Evolutionary conservation across 1,140 invertebrate species (phyloP).

Genomic region (Hylaeus anthracinus): DNA sequence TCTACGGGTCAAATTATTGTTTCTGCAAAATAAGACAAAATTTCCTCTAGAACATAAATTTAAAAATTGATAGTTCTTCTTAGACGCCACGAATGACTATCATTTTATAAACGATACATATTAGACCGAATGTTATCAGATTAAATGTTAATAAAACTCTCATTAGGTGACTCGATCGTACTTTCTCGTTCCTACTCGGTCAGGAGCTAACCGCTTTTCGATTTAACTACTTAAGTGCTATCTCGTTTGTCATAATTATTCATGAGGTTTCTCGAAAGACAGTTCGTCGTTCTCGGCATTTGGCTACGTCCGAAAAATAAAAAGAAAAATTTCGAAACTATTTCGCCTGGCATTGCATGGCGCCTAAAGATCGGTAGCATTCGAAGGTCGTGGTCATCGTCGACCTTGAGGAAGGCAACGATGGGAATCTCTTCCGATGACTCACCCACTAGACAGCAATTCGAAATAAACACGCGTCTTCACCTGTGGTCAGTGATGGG

Average conservation of each 20-base stretch:
- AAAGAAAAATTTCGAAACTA: not conserved
- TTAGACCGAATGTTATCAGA: too few species aligned
- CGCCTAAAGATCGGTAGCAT: constrained; percentile 40
- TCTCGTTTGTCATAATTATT: not conserved
- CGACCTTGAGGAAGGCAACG: constrained; percentile 38
- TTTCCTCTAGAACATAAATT: too few species aligned
- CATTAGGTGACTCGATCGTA: not conserved
- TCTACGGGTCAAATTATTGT: too few species aligned
- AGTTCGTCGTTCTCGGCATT: not conserved
- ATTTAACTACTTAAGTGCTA: not conserved
- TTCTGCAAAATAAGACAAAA: too few species aligned
- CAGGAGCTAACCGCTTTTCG: not conserved
- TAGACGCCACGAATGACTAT: too few species aligned
- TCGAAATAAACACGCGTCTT: constrained; percentile 49
- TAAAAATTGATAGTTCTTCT: too few species aligned
- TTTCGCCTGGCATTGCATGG: constrained; percentile 1
- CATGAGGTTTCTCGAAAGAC: not conserved
- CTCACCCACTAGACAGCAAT: constrained; percentile 26
- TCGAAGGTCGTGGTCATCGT: constrained; percentile 36
- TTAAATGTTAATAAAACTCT: not conserved
- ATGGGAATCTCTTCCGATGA: constrained; percentile 52
- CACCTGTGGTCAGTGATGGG: not conserved
- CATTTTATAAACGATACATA: too few species aligned
- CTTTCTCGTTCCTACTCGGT: not conserved
- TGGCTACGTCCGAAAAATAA: not conserved